Base-by-base conservation (phyloP, 2,888 invertebrate genomes). In the Orthosia gracilis region DNA sequence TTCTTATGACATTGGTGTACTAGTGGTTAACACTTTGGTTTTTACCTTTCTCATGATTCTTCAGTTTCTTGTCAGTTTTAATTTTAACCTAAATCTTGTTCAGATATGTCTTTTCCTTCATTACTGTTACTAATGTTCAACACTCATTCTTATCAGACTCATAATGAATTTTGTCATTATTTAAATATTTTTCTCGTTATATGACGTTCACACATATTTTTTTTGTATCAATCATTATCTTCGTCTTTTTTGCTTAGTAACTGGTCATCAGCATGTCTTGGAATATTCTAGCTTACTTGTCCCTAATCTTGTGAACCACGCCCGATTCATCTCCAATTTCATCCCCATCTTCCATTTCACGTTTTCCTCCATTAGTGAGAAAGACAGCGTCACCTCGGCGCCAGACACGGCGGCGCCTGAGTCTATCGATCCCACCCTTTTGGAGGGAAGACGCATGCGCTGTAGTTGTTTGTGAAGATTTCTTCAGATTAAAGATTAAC, bases 361-460 rank as follows among this genome's bases (percentile, higher is more conserved):
- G 5, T 57, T 57, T 57, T n/a, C 57, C 64, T 62, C 31, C 26
- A 45, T 15, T 40, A 72, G 67, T 59, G 57, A 82, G 12, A 4
- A 68, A 70, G 75, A 79, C 68, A 62, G 54, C 54, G 49, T 45
- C 64, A 50, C 23, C 79, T 85, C 82, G 85, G 93, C 93, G 93
- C 94, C 95, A 96, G 95, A 96, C 95, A 88, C 54, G 83, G 76
- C 95, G 96, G 95, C 96, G 96, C 96, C 95, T 84, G 96, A 95
- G 95, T 95, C 68, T 90, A 94, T 95, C 92, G 95, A 95, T 92
- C 85, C 84, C 86, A 86, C 86, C 90, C 85, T 52, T 21, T 54
- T 49, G 62, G 83, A 78, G 85, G 87, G 86, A 67, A 70, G 66
- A 78, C 92, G 93, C 95, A 94, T 94, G 95, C 95, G 95, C 85